Conservation (phyloP, 1,140 invertebrate species). For the Pollicipes pollicipes region DNA sequence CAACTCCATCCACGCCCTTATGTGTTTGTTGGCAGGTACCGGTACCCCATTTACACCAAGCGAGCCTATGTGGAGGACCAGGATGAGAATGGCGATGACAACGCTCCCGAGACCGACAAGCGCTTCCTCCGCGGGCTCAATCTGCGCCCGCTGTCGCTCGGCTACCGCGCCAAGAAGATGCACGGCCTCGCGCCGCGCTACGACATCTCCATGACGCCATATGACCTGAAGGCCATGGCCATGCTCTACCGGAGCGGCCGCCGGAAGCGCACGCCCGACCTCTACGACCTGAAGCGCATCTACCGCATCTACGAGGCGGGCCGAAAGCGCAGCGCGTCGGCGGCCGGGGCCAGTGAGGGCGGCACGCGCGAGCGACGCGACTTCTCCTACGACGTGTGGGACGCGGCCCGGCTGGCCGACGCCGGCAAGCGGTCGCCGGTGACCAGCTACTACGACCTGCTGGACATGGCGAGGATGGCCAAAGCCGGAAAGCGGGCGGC, state of each 20-base stretch:
- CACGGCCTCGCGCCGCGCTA: neutral
- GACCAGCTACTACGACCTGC: neutral
- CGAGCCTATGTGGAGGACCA: conserved; percentile 19
- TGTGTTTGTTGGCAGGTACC: neutral
- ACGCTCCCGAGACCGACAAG: neutral
- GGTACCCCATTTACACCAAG: conserved; percentile 11
- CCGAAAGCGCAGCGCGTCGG: neutral
- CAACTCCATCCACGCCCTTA: too few species aligned
- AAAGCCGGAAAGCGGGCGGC: neutral
- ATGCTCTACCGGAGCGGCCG: neutral
- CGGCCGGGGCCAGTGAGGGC: neutral
- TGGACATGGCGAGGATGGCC: neutral
- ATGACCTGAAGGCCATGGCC: neutral
- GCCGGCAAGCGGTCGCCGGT: neutral
- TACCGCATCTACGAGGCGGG: neutral
- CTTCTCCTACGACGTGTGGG: neutral
- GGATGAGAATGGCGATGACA: conserved; percentile 14
- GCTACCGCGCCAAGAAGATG: neutral
- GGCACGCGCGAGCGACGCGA: neutral
- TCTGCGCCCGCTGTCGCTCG: neutral
- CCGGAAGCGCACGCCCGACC: neutral
- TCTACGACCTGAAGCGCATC: neutral
- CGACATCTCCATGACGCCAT: neutral
- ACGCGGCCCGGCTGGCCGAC: neutral
- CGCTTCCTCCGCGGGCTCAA: neutral